Percentiles rank a stretch among this genome's conserved stretches.
phyloP scores from a whole-genome alignment of 2,797 vertebrate genomes.

The Diplodus sargus region DNA sequence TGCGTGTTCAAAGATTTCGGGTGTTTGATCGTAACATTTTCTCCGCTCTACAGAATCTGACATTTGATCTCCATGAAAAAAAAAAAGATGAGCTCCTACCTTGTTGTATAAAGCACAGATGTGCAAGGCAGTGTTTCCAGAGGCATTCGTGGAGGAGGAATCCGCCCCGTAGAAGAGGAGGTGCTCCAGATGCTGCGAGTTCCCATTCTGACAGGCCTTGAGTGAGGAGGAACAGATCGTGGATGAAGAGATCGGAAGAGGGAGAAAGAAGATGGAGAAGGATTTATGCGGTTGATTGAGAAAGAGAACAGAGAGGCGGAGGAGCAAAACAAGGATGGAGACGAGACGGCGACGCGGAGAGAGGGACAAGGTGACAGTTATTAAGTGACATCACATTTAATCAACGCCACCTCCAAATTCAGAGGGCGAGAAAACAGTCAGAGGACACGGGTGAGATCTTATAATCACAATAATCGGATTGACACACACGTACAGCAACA shows the following conservation, averaged over 20 bases:
- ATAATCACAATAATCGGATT: conserved; percentile 22
- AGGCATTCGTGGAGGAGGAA: conserved; percentile 92
- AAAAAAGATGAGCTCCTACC: conserved; percentile 73
- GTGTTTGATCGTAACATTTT: not conserved
- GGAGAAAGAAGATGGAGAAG: not conserved
- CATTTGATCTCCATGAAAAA: not conserved
- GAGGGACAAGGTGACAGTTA: conserved; percentile 42
- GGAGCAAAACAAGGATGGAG: conserved; percentile 26
- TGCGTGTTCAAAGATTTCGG: not conserved
- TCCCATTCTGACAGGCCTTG: conserved; percentile 93
- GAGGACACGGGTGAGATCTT: conserved; percentile 30
- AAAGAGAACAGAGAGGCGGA: conserved; percentile 10
- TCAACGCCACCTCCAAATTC: conserved; percentile 67
- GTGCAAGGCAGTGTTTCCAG: conserved; percentile 95
- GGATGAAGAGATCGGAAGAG: not conserved
- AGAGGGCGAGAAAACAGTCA: conserved; percentile 50
- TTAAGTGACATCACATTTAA: conserved; percentile 64
- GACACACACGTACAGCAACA: not conserved
- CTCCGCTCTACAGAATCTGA: not conserved
- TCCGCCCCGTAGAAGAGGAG: conserved; percentile 95
- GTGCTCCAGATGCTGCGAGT: conserved; percentile 94
- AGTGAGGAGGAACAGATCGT: conserved; percentile 48
- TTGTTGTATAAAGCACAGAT: conserved; percentile 96
- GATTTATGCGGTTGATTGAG: conserved; percentile 26
- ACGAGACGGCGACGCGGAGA: conserved; percentile 22